Base-by-base conservation (phyloP, 1,140 invertebrate genomes). In the Colletes latitarsis region DNA sequence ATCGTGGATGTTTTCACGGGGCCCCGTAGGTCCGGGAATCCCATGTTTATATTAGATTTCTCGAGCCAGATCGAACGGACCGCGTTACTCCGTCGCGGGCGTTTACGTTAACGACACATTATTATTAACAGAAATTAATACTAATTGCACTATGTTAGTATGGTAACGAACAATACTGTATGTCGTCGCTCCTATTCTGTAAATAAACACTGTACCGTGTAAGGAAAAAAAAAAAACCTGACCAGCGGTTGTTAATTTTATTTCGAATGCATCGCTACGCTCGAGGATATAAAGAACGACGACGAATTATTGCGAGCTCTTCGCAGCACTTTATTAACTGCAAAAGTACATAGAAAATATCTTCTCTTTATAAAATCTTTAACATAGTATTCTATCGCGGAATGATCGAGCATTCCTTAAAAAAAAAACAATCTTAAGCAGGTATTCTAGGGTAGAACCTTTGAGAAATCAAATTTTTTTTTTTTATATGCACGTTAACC, bases 111-210 rank as follows among this genome's bases (percentile, higher is more conserved):
- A 86, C 63, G 63, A 83, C 79, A 85, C 72, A 73, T 88, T 88
- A 86, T 88, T 87, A 88, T 90, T 90, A 89, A 89, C 88, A 84
- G 70, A 83, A 89, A 85, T 83, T 89, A 89, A 90, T 88, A 83
- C 86, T 88, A 84, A 90, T 89, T 90, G 85, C 87, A 90, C 88
- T 89, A 89, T 85, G 77, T 89, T 90, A 90, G 81, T 89, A 89
- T 89, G 41, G 64, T 77, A 88, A 87, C 77, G 68, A 90, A 91
- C 84, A 90, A 90, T 88, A 87, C 74, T 91, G 88, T 91, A 91
- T 91, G 87, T 91, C 88, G 87, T 92, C 90, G 90, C 89, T 92
- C 90, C 90, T 92, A 91, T 91, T 89, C 88, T 91, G 86, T 86
- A 88, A 91, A 89, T 86, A 89, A 91, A 91, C 82, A 88, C 80